A percentile compares a stretch with the other conserved stretches of the same genome.
These are phyloP conservation scores for Periophthalmus modestus DNA, from an alignment of 2,113 vertebrate genomes.

Conservation along the genomic window DNA sequence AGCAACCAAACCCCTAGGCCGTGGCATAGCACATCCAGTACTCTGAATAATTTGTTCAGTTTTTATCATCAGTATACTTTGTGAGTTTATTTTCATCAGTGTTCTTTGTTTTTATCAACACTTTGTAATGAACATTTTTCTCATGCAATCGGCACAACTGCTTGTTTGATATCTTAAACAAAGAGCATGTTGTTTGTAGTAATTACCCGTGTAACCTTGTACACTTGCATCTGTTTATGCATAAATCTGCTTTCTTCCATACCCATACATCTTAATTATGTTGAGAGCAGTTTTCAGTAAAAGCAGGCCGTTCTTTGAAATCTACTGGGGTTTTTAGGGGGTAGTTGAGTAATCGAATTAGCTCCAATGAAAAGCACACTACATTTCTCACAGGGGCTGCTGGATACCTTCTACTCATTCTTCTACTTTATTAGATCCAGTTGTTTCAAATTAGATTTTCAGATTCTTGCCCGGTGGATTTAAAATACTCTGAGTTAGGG, in stretches of 20 bases:
- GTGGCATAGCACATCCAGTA: no score
- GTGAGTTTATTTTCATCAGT: no score
- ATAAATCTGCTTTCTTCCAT: conserved; percentile 19
- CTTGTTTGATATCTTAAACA: background rate
- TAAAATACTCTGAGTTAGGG: conserved; percentile 14
- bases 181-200: background rate
- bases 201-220: conserved; percentile 10
- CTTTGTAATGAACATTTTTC: background rate
- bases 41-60: no score
- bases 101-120: no score
- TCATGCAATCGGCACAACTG: background rate
- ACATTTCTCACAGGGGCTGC: conserved; percentile 38
- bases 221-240: conserved; percentile 5
- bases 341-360: conserved; percentile 57
- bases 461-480: conserved; percentile 44
- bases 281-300: conserved; percentile 32
- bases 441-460: conserved; percentile 52
- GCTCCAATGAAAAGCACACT: conserved; percentile 44
- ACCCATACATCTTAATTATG: conserved; percentile 11
- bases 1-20: no score
- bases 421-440: conserved; percentile 58
- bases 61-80: no score
- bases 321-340: conserved; percentile 24
- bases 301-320: conserved; percentile 17
- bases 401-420: conserved; percentile 56